Base-by-base conservation (phyloP, 2,797 vertebrate genomes). In the Spondyliosoma cantharus region DNA sequence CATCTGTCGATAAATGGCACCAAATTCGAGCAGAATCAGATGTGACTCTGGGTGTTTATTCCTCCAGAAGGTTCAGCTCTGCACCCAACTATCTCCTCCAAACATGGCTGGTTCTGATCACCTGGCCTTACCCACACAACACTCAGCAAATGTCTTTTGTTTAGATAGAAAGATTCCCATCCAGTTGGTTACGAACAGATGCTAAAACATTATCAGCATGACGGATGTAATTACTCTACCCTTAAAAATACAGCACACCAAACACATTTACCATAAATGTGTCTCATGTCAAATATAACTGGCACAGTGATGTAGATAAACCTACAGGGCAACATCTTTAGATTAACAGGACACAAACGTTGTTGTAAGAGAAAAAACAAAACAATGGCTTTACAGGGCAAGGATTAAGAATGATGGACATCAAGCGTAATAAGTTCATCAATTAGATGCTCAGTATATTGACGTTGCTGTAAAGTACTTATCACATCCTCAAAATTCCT, bases 401-500 rank as follows among this genome's bases (percentile, higher is more conserved):
- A 59, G 16, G 49, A 62, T 54, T 60, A 80, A 54, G 52, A 65
- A 80, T 75, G 59, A 74, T 80, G 42, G 65, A 76, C 37, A 6
- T n/a, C 20, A 20, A 59, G 16, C 46, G 60, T 32, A 29, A 54
- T 60, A 52, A 42, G 14, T 69, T 74, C 9, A 8, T 37, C 37
- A 54, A 83, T 17, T 72, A 45, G 54, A 80, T 69, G 57, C 75
- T 76, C 29, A 20, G 64, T 71, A 60, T 62, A 69, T 57, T 74
- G 53, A 24, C 60, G 32, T 57, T 73, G 50, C 45, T 65, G 63
- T 74, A 29, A 85, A 89, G 70, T 49, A 50, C 64, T 81, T 81
- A 70, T 72, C 37, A 56, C 48, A 53, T 61, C 57, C 24, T 71
- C n/a, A 42, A 53, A 86, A 86, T 81, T 73, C 77, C 45, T 76